These are phyloP conservation scores for Oscheius sp. DNA, from an alignment of 2,888 invertebrate species.

Conservation along the genomic window DNA sequence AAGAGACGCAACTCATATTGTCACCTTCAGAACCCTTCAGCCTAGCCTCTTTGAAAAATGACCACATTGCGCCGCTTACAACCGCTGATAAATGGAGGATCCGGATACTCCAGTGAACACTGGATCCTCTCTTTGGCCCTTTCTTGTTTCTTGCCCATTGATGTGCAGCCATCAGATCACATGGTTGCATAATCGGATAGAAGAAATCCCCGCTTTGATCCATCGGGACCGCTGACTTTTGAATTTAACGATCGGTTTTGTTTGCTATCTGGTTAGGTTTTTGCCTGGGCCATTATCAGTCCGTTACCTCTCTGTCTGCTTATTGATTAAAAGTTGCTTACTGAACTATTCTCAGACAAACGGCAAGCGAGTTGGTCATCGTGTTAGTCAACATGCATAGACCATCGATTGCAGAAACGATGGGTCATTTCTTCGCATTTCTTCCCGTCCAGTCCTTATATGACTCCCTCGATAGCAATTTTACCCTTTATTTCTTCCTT, in stretches of 20 bases:
- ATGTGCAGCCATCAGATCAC: neutral
- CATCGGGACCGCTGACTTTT: neutral
- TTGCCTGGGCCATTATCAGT: no score
- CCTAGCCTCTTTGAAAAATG: constrained; percentile 13
- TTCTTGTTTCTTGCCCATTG: constrained; percentile 13
- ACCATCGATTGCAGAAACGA: neutral
- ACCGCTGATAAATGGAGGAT: constrained; percentile 21
- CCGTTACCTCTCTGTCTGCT: constrained; percentile 11
- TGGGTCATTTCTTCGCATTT: neutral
- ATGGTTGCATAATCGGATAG: constrained; percentile 20
- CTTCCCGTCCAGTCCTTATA: neutral
- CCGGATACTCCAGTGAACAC: constrained; percentile 19
- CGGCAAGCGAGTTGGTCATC: neutral
- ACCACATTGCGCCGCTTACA: constrained; percentile 23
- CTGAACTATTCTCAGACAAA: neutral
- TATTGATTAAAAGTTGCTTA: constrained; percentile 17
- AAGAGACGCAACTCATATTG: neutral
- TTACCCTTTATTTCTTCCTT: neutral
- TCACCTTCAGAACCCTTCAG: neutral
- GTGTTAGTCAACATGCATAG: neutral
- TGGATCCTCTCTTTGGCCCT: neutral
- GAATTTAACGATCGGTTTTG: constrained; percentile 8
- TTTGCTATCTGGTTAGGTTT: constrained; percentile 9
- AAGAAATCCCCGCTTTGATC: constrained; percentile 7
- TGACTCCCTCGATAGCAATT: no score